Conservation (phyloP, 2,113 vertebrate genomes). For the Esox niger region DNA sequence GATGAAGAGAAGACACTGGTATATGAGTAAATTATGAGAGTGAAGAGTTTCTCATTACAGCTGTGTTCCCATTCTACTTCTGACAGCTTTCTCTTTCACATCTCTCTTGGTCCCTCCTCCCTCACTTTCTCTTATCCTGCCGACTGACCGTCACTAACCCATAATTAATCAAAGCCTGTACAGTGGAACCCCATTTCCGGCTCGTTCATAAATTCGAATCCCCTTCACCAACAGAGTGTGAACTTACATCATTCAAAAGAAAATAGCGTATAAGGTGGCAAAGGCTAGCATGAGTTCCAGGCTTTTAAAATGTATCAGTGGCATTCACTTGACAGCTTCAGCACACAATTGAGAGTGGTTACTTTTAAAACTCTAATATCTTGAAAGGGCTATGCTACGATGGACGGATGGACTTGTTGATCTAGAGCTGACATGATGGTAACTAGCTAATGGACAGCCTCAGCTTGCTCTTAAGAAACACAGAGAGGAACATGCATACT, state of each 20-base stretch:
- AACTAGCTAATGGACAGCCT: background rate
- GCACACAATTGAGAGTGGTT: background rate
- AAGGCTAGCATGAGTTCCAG: background rate
- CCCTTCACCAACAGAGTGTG: background rate
- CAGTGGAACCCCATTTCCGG: slow-evolving; percentile 12
- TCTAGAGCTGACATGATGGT: background rate
- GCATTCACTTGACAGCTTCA: background rate
- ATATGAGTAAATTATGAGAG: background rate
- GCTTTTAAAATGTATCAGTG: background rate
- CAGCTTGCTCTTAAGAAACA: background rate
- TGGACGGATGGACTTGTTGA: background rate
- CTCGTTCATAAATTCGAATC: slow-evolving; percentile 17
- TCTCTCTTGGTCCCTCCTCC: background rate
- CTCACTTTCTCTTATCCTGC: background rate
- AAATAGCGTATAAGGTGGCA: background rate
- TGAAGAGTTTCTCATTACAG: slow-evolving; percentile 5
- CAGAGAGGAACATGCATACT: background rate
- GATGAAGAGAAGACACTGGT: background rate
- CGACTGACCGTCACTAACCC: slow-evolving; percentile 14
- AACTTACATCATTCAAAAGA: slow-evolving; percentile 10
- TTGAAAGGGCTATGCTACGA: background rate
- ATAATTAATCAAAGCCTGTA: slow-evolving; percentile 36
- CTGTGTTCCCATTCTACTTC: background rate
- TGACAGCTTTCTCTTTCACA: background rate
- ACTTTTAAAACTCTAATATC: background rate